phyloP scores from a whole-genome alignment of 2,888 invertebrate genomes.

The Agonum fuliginosum region DNA sequence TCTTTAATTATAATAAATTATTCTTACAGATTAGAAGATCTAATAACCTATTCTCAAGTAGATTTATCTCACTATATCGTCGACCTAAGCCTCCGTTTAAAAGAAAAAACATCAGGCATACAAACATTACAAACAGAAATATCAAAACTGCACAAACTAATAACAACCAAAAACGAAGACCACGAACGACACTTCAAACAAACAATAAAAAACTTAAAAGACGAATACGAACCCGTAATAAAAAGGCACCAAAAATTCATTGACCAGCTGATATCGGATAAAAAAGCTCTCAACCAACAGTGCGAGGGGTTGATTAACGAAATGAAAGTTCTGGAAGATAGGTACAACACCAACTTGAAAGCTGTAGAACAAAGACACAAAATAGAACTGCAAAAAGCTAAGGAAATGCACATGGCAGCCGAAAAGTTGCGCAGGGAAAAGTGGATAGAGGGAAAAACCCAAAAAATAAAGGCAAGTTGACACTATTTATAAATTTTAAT shows the following conservation, averaged over 20 bases:
- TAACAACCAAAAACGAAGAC: slow-evolving; percentile 70
- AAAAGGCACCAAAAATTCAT: slow-evolving; percentile 89
- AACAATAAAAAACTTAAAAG: slow-evolving; percentile 77
- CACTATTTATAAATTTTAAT: not conserved
- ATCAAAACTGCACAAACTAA: slow-evolving; percentile 75
- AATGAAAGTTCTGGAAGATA: slow-evolving; percentile 80
- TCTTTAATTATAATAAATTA: too few species aligned
- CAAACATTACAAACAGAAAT: slow-evolving; percentile 78
- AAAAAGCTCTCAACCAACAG: slow-evolving; percentile 84
- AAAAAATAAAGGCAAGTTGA: slow-evolving; percentile 84
- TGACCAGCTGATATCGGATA: slow-evolving; percentile 87
- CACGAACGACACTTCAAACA: slow-evolving; percentile 71
- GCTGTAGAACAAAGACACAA: slow-evolving; percentile 84
- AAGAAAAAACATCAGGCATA: slow-evolving; percentile 78
- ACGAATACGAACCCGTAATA: slow-evolving; percentile 84
- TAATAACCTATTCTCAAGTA: slow-evolving; percentile 76
- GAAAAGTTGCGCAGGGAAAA: slow-evolving; percentile 85
- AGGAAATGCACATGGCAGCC: slow-evolving; percentile 85
- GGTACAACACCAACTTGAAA: slow-evolving; percentile 79
- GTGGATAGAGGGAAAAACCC: slow-evolving; percentile 89
- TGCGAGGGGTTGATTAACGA: slow-evolving; percentile 82
- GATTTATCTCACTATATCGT: slow-evolving; percentile 79
- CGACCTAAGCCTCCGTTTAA: slow-evolving; percentile 77
- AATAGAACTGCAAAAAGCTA: slow-evolving; percentile 83
- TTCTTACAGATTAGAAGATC: slow-evolving; percentile 74